These are phyloP conservation scores for Steinernema scapterisci DNA, from an alignment of 2,888 invertebrate species.

Conservation along the genomic window DNA sequence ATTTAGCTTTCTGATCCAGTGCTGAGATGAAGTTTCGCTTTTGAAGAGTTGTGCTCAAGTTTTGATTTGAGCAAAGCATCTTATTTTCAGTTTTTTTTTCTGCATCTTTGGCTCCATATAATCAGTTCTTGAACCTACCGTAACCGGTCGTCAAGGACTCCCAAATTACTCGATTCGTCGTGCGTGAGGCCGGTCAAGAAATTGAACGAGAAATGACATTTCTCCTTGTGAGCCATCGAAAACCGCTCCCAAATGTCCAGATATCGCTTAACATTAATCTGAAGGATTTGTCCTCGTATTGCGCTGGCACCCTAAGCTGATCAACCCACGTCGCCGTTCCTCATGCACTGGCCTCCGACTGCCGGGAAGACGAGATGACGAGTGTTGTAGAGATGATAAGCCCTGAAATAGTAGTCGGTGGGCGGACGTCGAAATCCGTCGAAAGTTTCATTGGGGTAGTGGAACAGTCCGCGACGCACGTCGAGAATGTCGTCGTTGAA, in stretches of 20 bases:
- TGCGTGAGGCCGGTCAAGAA: slow-evolving; percentile 68
- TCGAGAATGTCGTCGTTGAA: slow-evolving; percentile 59
- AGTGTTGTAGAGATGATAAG: slow-evolving; percentile 55
- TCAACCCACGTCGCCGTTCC: slow-evolving; percentile 38
- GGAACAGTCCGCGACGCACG: slow-evolving; percentile 51
- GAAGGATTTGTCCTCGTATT: slow-evolving; percentile 5
- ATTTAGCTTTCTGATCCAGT: no score
- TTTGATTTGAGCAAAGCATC: no score
- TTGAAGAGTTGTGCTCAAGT: no score
- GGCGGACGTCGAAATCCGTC: slow-evolving; percentile 67
- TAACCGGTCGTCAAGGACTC: slow-evolving; percentile 38
- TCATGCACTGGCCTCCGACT: slow-evolving; percentile 41
- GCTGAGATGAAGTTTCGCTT: no score
- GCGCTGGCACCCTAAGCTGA: background rate
- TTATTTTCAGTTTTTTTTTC: no score
- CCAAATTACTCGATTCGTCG: slow-evolving; percentile 66
- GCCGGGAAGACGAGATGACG: slow-evolving; percentile 36
- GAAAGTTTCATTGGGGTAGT: slow-evolving; percentile 52
- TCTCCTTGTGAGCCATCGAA: slow-evolving; percentile 59
- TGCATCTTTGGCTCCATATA: no score
- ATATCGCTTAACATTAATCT: slow-evolving; percentile 44
- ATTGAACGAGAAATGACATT: slow-evolving; percentile 68
- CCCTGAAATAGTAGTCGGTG: slow-evolving; percentile 68
- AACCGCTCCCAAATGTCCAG: slow-evolving; percentile 64
- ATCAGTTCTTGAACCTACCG: slow-evolving; percentile 29